phyloP scores from a whole-genome alignment of 2,797 vertebrate genomes.

The Falco biarmicus region DNA sequence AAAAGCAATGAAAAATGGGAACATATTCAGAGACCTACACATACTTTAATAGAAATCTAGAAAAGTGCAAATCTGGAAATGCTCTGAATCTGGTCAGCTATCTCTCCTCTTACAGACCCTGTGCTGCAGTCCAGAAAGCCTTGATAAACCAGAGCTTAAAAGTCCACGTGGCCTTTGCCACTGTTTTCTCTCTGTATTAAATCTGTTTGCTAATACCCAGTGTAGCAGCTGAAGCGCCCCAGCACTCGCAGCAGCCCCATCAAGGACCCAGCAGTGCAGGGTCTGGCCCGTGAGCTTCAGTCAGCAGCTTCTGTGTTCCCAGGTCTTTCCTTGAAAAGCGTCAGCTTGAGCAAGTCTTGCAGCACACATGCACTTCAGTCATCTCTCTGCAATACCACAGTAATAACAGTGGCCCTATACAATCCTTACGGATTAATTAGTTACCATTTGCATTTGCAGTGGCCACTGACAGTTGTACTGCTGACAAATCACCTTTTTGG shows the following conservation, averaged over 20 bases:
- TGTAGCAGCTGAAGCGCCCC: neutral
- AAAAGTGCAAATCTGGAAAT: neutral
- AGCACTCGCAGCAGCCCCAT: neutral
- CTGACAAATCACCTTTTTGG: neutral
- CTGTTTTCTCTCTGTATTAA: neutral
- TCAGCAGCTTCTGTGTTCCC: neutral
- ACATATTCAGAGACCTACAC: neutral
- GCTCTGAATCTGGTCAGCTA: neutral
- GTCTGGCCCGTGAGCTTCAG: neutral
- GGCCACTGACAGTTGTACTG: neutral
- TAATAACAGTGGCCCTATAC: neutral
- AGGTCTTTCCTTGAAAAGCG: neutral
- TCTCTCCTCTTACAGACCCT: neutral
- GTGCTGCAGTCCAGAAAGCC: neutral
- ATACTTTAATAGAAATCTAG: neutral
- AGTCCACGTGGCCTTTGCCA: neutral
- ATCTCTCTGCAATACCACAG: neutral
- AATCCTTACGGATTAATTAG: neutral
- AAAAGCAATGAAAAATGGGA: neutral
- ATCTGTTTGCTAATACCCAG: neutral
- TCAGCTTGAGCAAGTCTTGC: neutral
- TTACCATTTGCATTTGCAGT: neutral
- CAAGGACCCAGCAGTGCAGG: neutral
- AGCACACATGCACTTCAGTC: neutral
- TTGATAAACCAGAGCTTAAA: neutral